Percentiles rank a stretch among this genome's conserved stretches.
phyloP scores from a whole-genome alignment of 1,140 invertebrate genomes.

The Proales similis region DNA sequence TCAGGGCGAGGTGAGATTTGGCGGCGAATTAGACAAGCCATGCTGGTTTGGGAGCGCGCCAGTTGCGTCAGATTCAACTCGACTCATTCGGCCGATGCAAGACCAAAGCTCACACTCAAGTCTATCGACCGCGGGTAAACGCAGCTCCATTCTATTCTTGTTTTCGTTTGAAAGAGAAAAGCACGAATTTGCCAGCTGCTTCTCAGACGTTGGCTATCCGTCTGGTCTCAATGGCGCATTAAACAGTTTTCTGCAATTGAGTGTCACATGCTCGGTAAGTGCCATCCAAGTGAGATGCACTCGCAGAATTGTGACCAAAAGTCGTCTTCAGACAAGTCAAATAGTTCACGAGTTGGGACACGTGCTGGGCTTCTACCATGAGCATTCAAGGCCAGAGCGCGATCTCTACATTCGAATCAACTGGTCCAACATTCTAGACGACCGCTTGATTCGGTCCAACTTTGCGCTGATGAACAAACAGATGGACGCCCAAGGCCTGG shows the following conservation, averaged over 20 bases:
- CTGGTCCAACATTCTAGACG: constrained; percentile 45
- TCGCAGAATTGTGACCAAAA: neutral
- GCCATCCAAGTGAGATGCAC: neutral
- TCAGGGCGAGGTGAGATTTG: too few relatives aligned
- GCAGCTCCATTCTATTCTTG: neutral
- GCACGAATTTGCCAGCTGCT: neutral
- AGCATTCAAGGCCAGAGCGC: constrained; percentile 48
- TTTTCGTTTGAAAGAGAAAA: neutral
- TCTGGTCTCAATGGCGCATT: neutral
- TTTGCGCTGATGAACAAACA: neutral
- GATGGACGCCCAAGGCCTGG: constrained; percentile 43
- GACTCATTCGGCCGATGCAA: too few relatives aligned
- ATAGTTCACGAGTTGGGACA: constrained; percentile 49
- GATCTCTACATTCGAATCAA: constrained; percentile 47
- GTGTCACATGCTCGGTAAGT: too few relatives aligned
- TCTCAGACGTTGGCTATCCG: constrained; percentile 5
- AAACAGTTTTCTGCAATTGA: too few relatives aligned
- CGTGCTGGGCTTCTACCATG: constrained; percentile 50
- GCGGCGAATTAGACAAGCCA: too few relatives aligned
- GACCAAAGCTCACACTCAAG: too few relatives aligned
- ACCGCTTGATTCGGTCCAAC: constrained; percentile 12
- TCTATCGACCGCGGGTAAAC: neutral
- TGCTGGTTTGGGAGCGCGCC: too few relatives aligned
- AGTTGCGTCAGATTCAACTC: too few relatives aligned
- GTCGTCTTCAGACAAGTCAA: constrained; percentile 31